A percentile compares a stretch with the other conserved stretches of the same genome.
Evolutionary conservation across 2,797 vertebrate species (phyloP).

Genomic region (Poeciliopsis paucimaculata): DNA sequence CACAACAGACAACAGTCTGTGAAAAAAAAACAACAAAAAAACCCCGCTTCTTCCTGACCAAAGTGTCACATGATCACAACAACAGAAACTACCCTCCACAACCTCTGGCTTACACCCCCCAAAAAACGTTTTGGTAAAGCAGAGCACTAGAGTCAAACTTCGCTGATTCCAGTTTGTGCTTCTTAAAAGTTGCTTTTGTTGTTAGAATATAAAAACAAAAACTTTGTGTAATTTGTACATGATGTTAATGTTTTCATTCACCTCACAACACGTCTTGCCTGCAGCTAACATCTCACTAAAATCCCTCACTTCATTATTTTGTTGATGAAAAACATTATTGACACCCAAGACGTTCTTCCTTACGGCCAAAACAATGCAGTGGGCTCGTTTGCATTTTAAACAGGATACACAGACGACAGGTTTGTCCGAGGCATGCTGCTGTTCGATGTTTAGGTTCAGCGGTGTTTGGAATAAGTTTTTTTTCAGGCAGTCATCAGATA

Average conservation of each 20-base stretch:
- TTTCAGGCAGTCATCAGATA: neutral
- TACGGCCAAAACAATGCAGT: neutral
- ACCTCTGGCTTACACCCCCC: neutral
- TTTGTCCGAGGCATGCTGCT: neutral
- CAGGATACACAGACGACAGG: neutral
- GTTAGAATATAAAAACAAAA: neutral
- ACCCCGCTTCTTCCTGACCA: conserved; percentile 1
- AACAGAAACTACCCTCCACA: neutral
- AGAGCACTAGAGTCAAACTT: neutral
- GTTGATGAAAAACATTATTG: neutral
- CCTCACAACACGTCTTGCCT: neutral
- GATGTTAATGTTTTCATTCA: neutral
- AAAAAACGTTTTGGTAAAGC: neutral
- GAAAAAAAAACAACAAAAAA: neutral
- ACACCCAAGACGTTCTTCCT: neutral
- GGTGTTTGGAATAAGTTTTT: neutral
- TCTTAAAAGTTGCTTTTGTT: neutral
- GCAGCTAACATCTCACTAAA: neutral
- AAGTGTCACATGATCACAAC: conserved; percentile 11
- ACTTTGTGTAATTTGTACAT: neutral
- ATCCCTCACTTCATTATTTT: neutral
- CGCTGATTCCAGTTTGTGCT: neutral
- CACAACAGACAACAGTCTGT: neutral
- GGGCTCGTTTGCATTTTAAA: conserved; percentile 18
- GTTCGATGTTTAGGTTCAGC: neutral